Percentiles rank a stretch among this genome's conserved stretches.
Evolutionary conservation across 1,140 invertebrate species (phyloP).

Genomic region (Riptortus pedestris): DNA sequence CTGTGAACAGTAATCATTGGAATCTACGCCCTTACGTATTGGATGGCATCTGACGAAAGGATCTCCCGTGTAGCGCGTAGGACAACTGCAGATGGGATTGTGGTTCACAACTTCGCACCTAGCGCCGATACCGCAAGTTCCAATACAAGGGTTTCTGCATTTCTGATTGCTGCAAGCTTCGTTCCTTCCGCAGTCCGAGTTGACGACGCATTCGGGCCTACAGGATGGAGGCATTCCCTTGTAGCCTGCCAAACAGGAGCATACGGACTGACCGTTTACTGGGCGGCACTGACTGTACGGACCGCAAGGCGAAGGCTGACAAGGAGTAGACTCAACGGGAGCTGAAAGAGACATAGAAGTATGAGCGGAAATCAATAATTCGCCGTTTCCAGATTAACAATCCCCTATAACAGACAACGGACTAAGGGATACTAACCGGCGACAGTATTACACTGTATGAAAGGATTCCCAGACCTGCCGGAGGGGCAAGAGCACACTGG

Average conservation of each 20-base stretch:
- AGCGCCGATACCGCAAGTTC: conserved; percentile 46
- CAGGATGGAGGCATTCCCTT: conserved; percentile 41
- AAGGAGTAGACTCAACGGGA: conserved; percentile 34
- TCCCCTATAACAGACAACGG: not conserved
- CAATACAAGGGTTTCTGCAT: conserved; percentile 46
- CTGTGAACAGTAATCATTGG: not conserved
- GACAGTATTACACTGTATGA: conserved; percentile 33
- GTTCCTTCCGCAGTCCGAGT: conserved; percentile 42
- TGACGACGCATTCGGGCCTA: conserved; percentile 44
- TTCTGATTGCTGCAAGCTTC: conserved; percentile 45
- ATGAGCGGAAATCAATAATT: not conserved
- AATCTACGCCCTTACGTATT: conserved; percentile 39
- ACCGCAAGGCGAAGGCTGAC: conserved; percentile 41
- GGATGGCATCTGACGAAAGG: conserved; percentile 59
- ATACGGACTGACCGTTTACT: conserved; percentile 44
- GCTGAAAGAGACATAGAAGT: not conserved
- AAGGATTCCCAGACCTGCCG: conserved; percentile 42
- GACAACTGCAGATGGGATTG: conserved; percentile 53
- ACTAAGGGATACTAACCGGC: not conserved
- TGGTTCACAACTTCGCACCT: conserved; percentile 56
- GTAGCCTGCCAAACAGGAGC: conserved; percentile 42
- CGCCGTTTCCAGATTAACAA: not conserved
- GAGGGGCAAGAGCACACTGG: conserved; percentile 41
- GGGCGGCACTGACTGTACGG: conserved; percentile 55
- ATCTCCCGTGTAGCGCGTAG: conserved; percentile 53